Percentiles rank a stretch among this genome's conserved stretches.
Evolutionary conservation across 1,140 invertebrate genomes (phyloP).

Genomic region (Parasteatoda tepidariorum): DNA sequence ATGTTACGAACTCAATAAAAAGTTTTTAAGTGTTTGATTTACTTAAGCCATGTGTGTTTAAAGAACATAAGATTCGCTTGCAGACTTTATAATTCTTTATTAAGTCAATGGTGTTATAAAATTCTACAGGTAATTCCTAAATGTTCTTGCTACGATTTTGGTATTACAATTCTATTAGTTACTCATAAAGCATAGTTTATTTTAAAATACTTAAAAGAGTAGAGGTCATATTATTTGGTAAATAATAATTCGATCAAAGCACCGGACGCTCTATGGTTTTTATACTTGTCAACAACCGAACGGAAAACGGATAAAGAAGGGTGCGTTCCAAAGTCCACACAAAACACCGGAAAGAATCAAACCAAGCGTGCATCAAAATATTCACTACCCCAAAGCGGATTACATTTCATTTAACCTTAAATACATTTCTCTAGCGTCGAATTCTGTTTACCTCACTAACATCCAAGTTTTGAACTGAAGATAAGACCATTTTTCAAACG

Average conservation of each 20-base stretch:
- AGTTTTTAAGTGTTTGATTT: too few species aligned
- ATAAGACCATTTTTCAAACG: constrained; percentile 22
- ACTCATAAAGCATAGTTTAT: background rate
- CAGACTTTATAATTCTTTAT: too few species aligned
- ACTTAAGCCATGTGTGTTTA: too few species aligned
- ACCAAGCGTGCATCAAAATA: constrained; percentile 21
- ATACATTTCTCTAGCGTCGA: background rate
- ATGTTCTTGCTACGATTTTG: too few species aligned
- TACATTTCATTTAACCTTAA: constrained; percentile 44
- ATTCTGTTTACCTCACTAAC: constrained; percentile 15
- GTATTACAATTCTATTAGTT: too few species aligned
- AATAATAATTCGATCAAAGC: background rate
- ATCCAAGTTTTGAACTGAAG: constrained; percentile 10
- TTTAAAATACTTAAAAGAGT: background rate
- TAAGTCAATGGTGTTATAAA: too few species aligned
- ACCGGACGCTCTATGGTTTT: background rate
- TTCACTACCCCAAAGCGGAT: constrained; percentile 7
- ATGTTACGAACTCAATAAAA: too few species aligned
- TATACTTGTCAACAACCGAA: background rate
- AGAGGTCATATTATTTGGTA: background rate
- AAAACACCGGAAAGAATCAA: constrained; percentile 52
- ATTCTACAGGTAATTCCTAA: too few species aligned
- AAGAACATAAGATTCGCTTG: too few species aligned
- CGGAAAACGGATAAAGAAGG: background rate
- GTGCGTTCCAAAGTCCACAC: constrained; percentile 34